A percentile compares a stretch with the other conserved stretches of the same genome.
phyloP scores from a whole-genome alignment of 2,113 vertebrate genomes.

The Pachypanchax playfairii region DNA sequence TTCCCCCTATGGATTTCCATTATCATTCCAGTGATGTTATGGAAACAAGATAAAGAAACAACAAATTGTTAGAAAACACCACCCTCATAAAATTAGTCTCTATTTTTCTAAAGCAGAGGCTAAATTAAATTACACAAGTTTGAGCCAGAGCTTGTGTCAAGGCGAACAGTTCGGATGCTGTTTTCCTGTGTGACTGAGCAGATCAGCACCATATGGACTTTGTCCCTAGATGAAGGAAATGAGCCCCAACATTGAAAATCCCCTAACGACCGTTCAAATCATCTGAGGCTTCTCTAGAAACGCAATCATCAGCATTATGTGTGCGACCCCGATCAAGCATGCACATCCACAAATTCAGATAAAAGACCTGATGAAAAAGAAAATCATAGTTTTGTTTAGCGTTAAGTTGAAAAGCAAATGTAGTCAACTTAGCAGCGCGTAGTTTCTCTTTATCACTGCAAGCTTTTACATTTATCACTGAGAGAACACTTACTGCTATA shows the following conservation, averaged over 20 bases:
- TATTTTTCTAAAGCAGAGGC: constrained; percentile 4
- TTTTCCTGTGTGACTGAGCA: constrained; percentile 49
- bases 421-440: too few relatives aligned
- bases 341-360: not conserved
- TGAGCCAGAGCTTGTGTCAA: constrained; percentile 9
- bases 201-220: constrained; percentile 67
- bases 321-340: constrained; percentile 3
- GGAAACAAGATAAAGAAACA: too few relatives aligned
- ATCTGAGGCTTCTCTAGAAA: constrained; percentile 57
- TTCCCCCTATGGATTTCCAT: not conserved
- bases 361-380: too few relatives aligned
- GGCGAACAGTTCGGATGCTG: constrained; percentile 35
- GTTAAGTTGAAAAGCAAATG: constrained; percentile 20
- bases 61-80: too few relatives aligned
- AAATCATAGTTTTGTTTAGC: not conserved
- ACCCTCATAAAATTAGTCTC: not conserved
- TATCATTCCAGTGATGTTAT: not conserved
- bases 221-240: constrained; percentile 66
- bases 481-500: constrained; percentile 58
- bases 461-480: too few relatives aligned
- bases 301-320: constrained; percentile 56
- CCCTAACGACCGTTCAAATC: constrained; percentile 54
- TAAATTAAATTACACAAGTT: constrained; percentile 47
- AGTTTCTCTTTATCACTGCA: too few relatives aligned
- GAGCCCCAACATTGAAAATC: constrained; percentile 59